phyloP scores from a whole-genome alignment of 2,113 vertebrate genomes.

The Seriola aureovittata region DNA sequence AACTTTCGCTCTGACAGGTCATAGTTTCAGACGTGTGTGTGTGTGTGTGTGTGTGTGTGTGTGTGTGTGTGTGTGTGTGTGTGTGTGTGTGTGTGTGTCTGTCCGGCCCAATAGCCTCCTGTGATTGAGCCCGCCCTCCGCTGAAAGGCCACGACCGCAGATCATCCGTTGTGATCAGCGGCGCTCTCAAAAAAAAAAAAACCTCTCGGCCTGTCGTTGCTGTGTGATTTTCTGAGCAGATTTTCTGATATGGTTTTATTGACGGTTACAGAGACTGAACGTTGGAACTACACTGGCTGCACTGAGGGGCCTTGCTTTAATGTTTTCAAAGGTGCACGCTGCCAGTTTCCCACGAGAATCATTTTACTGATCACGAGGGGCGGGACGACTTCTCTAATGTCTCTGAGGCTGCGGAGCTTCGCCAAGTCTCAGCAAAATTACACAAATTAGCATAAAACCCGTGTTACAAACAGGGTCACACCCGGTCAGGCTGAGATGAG shows the following conservation, averaged over 20 bases:
- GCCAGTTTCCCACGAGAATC: not conserved
- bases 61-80: slow-evolving; percentile 1
- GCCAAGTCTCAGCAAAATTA: too few relatives aligned
- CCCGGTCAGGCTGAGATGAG: too few relatives aligned
- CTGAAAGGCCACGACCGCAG: slow-evolving; percentile 8
- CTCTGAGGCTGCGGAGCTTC: not conserved
- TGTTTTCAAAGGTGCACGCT: too few relatives aligned
- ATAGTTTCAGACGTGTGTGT: slow-evolving; percentile 44
- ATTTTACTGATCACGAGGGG: not conserved
- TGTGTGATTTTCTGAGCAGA: not conserved
- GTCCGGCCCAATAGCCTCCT: not conserved
- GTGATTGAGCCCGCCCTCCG: slow-evolving; percentile 20
- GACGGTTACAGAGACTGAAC: not conserved
- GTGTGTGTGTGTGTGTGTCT: slow-evolving; percentile 1
- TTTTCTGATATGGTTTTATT: not conserved
- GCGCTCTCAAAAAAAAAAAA: not conserved
- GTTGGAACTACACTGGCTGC: not conserved
- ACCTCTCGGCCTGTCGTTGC: not conserved
- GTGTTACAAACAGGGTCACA: not conserved
- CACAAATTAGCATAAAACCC: too few relatives aligned
- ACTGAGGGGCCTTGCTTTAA: too few relatives aligned
- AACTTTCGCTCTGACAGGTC: slow-evolving; percentile 76
- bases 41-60: slow-evolving; percentile 3
- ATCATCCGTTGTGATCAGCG: not conserved
- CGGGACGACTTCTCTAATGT: not conserved